These are phyloP conservation scores for Papilio dardanus DNA, from an alignment of 1,140 invertebrate species.

Conservation along the genomic window DNA sequence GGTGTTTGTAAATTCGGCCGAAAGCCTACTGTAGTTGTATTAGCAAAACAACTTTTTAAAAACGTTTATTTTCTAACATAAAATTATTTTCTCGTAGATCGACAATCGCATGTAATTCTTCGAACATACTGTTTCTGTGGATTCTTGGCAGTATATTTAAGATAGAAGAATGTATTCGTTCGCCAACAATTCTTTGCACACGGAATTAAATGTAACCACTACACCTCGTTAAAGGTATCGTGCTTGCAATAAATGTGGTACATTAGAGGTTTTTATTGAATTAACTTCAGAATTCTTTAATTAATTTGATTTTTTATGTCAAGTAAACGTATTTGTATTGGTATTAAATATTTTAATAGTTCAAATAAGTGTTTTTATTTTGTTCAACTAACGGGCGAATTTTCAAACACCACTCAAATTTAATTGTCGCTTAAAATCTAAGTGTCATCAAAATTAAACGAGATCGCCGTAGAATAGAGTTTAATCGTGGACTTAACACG, in stretches of 20 bases:
- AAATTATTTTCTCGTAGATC: neutral
- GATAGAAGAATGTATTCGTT: slow-evolving; percentile 9
- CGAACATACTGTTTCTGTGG: neutral
- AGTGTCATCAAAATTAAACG: too few relatives aligned
- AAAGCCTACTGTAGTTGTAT: too few relatives aligned
- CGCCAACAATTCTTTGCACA: slow-evolving; percentile 29
- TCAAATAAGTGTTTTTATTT: neutral
- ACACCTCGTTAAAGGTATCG: slow-evolving; percentile 24
- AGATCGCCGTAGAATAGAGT: too few relatives aligned
- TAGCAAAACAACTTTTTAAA: too few relatives aligned
- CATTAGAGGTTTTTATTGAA: slow-evolving; percentile 32
- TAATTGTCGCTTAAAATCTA: too few relatives aligned
- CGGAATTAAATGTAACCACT: slow-evolving; percentile 33
- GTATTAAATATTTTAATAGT: neutral
- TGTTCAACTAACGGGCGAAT: too few relatives aligned
- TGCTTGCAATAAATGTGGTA: slow-evolving; percentile 16
- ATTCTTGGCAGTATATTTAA: slow-evolving; percentile 17
- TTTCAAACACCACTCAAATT: too few relatives aligned
- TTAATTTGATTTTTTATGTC: neutral
- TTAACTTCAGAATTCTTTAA: slow-evolving; percentile 28
- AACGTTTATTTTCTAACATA: neutral
- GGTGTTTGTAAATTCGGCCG: too few relatives aligned
- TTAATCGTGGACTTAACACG: too few relatives aligned
- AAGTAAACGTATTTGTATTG: neutral
- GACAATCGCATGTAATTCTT: slow-evolving; percentile 1